Percentiles rank a stretch among this genome's conserved stretches.
These are phyloP conservation scores for Trichopoda pennipes DNA, from an alignment of 2,888 invertebrate species.

Conservation along the genomic window DNA sequence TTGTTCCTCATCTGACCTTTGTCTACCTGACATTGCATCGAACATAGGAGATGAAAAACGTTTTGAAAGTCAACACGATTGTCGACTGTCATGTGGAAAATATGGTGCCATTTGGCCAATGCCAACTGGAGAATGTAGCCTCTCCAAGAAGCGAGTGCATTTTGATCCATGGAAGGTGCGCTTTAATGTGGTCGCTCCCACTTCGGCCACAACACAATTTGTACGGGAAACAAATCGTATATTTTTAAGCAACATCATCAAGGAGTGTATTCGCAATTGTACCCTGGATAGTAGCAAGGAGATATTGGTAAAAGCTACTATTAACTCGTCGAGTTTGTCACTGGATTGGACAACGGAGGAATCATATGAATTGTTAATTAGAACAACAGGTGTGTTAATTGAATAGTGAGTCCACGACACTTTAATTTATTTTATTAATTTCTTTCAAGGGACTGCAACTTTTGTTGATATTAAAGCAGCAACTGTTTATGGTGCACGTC, in stretches of 20 bases:
- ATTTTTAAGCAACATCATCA: conserved; percentile 83
- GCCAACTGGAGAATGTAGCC: conserved; percentile 83
- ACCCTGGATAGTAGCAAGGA: conserved; percentile 82
- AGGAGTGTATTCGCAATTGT: conserved; percentile 84
- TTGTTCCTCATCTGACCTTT: conserved; percentile 73
- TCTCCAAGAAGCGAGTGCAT: conserved; percentile 80
- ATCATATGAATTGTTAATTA: conserved; percentile 84
- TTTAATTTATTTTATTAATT: neutral
- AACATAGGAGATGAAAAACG: conserved; percentile 70
- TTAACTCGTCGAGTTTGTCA: conserved; percentile 81
- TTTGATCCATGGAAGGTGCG: conserved; percentile 83
- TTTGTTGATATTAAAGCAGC: conserved; percentile 83
- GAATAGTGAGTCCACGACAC: neutral
- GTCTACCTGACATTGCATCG: conserved; percentile 71
- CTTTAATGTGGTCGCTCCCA: conserved; percentile 82
- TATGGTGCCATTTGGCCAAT: conserved; percentile 87
- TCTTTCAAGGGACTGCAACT: conserved; percentile 80
- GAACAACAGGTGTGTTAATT: conserved; percentile 82
- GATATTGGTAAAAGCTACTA: conserved; percentile 83
- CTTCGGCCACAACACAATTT: conserved; percentile 81
- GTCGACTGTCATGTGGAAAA: conserved; percentile 86
- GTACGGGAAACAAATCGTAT: conserved; percentile 83
- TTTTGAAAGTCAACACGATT: conserved; percentile 83
- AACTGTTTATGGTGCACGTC: conserved; percentile 88
- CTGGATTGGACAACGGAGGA: conserved; percentile 87